A percentile compares a stretch with the other conserved stretches of the same genome.
Evolutionary conservation across 2,888 invertebrate genomes (phyloP).

Genomic region (Zaprionus obscuricornis): DNA sequence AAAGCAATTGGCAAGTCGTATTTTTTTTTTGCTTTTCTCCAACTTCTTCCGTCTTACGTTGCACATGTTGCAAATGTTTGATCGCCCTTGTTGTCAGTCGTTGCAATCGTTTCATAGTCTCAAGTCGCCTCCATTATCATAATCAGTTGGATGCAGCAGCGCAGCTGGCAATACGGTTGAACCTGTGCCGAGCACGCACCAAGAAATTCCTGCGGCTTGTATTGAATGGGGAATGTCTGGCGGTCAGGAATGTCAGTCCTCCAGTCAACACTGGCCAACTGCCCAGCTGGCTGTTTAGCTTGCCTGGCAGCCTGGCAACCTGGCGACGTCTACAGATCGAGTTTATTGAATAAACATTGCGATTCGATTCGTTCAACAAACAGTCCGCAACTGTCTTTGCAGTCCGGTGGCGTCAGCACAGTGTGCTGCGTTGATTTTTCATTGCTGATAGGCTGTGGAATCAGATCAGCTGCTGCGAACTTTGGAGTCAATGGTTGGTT

Average conservation of each 20-base stretch:
- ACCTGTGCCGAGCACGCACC: conserved; percentile 83
- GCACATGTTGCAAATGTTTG: conserved; percentile 4
- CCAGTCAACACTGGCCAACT: no score
- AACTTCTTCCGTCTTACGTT: no score
- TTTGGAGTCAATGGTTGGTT: conserved; percentile 41
- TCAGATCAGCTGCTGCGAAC: conserved; percentile 71
- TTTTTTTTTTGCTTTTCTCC: no score
- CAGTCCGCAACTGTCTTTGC: not conserved
- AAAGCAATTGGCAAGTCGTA: conserved; percentile 70
- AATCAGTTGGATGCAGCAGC: conserved; percentile 63
- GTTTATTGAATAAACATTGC: conserved; percentile 82
- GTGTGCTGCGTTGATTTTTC: conserved; percentile 52
- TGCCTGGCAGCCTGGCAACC: conserved; percentile 55
- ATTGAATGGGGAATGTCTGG: conserved; percentile 53
- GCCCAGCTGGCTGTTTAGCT: conserved; percentile 55
- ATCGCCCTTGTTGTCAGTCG: conserved; percentile 1
- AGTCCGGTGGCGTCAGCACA: conserved; percentile 49
- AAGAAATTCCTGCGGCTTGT: conserved; percentile 81
- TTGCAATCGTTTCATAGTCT: no score
- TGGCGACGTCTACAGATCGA: conserved; percentile 62
- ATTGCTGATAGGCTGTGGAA: conserved; percentile 70
- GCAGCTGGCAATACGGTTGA: conserved; percentile 74
- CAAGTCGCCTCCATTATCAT: conserved; percentile 65
- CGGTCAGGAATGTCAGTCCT: conserved; percentile 52
- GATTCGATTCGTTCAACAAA: conserved; percentile 13